Evolutionary conservation across 2,797 vertebrate species (phyloP).

Genomic region (Lerista edwardsae): DNA sequence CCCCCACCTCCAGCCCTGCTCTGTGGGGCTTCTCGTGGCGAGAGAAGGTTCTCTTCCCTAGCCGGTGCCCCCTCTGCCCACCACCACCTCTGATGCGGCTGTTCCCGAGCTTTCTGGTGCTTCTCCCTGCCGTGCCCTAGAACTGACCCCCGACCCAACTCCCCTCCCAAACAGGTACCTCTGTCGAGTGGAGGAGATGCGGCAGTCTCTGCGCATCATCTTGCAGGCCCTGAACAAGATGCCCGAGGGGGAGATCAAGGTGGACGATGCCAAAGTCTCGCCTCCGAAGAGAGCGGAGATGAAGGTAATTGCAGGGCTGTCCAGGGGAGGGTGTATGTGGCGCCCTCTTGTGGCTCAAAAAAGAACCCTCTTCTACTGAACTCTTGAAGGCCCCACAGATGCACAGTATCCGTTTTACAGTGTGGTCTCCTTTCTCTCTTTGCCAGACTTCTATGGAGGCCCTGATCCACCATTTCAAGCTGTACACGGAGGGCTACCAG

Average conservation of each 20-base stretch:
- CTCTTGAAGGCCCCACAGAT: no score
- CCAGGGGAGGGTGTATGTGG: no score
- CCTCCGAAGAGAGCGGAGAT: constrained; percentile 95
- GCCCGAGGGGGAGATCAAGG: constrained; percentile 94
- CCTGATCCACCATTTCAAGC: constrained; percentile 96
- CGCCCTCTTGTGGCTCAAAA: not conserved
- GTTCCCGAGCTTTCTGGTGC: no score
- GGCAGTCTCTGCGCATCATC: constrained; percentile 92
- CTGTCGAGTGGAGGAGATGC: constrained; percentile 95
- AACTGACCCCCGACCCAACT: fast-evolving
- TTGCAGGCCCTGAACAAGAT: constrained; percentile 92
- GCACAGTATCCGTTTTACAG: not conserved
- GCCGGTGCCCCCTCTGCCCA: no score
- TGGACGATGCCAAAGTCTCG: constrained; percentile 94
- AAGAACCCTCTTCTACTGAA: no score
- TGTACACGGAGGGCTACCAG: constrained; percentile 98
- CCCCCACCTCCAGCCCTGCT: no score
- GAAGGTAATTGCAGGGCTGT: constrained; percentile 82
- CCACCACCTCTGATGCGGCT: not conserved
- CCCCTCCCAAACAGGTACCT: constrained; percentile 81
- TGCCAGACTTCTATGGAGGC: constrained; percentile 94
- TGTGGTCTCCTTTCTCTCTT: not conserved
- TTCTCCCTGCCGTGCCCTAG: fast-evolving
- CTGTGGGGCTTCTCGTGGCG: no score
- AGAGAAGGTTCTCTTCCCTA: no score